Base-by-base conservation (phyloP, 2,888 invertebrate species). In the Cybosia mesomella region DNA sequence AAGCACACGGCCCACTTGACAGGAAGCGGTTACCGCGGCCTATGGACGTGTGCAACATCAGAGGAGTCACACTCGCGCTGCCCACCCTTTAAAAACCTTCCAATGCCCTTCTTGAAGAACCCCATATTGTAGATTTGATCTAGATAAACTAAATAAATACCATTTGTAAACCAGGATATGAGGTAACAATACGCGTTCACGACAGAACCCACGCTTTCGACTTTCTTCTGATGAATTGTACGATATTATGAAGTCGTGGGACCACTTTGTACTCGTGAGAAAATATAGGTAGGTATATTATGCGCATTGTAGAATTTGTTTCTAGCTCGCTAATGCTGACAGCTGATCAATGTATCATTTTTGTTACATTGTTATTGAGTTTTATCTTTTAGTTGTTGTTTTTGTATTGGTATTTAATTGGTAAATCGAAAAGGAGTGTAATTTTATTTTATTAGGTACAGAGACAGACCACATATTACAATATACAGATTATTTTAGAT, bases 191-290 rank as follows among this genome's bases (percentile, higher is more conserved):
- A 71, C 66, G 69, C 65, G 66, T 70, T 77, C 64, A 67, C 62
- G 74, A 72, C 39, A 57, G 43, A 79, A 82, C 79, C 70, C 79
- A 81, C 84, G 82, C 83, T 87, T 85, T 86, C 86, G 61, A 82
- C 81, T 86, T 85, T 85, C 82, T 77, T 83, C 64, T 64, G 68
- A 68, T 70, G 39, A 77, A 78, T 75, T 58, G 36, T 54, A 74
- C 74, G 80, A 81, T 53, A 73, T 71, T 76, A 72, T 80, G 18
- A 58, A 65, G 73, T 79, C 82, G 83, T 84, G 84, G 76, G 80
- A 80, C 73, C 73, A 73, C 75, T 76, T 78, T 78, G 32, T 11
- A 55, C 5, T 68, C 68, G 64, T 66, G 66, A 64, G 66, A 69
- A 67, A 53, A 68, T 49, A 59, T 54, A 32, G 5, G 24, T 54